Conservation (phyloP, 2,113 vertebrate species). For the Seriola dumerili region DNA sequence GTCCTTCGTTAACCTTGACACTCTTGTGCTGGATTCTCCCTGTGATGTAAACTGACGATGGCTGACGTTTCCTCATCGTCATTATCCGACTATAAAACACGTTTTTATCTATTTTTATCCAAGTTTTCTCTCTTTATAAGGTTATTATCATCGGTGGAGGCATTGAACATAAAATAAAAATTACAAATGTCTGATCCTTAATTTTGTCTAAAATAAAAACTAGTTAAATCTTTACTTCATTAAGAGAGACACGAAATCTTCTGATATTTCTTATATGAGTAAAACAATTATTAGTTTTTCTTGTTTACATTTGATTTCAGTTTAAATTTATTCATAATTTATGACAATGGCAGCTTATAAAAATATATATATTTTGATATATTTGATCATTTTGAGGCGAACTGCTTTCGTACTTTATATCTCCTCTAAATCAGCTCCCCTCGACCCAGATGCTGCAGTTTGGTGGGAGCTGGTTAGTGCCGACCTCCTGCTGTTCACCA, state of each 20-base stretch:
- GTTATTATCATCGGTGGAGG: background rate
- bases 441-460: slow-evolving; percentile 6
- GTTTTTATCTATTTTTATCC: background rate
- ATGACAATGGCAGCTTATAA: too few species aligned
- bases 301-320: background rate
- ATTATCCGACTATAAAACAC: background rate
- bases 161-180: background rate
- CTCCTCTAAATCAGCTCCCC: background rate
- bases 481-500: slow-evolving; percentile 30
- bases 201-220: too few species aligned
- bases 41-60: background rate
- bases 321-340: background rate
- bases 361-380: too few species aligned
- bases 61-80: slow-evolving; percentile 2
- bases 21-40: slow-evolving; percentile 52
- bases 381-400: background rate
- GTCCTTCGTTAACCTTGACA: slow-evolving; percentile 78
- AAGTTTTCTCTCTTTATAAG: background rate
- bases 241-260: background rate
- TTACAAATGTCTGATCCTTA: background rate
- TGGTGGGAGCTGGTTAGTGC: background rate
- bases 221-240: too few species aligned
- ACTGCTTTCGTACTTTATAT: slow-evolving; percentile 4
- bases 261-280: background rate
- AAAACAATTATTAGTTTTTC: background rate